Evolutionary conservation across 2,113 vertebrate species (phyloP).

Genomic region (Candoia aspera): DNA sequence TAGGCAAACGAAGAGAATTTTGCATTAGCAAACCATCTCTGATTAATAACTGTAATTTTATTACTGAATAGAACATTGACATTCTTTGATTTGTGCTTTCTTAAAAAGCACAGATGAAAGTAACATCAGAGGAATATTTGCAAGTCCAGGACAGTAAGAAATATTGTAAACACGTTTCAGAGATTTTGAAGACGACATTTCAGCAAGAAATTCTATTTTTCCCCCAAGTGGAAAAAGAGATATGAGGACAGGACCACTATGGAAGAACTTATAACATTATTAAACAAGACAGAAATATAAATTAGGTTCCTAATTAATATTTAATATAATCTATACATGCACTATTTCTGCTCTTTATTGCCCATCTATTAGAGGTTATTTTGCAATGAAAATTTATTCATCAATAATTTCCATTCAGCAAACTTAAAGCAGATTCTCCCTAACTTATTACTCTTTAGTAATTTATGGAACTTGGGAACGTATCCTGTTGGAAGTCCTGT

Average conservation of each 20-base stretch:
- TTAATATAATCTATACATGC: not conserved
- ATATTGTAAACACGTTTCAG: slow-evolving; percentile 10
- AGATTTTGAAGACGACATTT: not conserved
- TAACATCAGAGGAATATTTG: not conserved
- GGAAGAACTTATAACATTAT: not conserved
- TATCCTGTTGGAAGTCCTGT: not conserved
- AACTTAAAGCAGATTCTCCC: not conserved
- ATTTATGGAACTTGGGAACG: not conserved
- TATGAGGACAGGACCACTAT: not conserved
- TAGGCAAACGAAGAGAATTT: not conserved
- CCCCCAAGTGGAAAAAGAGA: not conserved
- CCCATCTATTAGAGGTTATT: not conserved
- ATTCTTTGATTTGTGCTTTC: not conserved
- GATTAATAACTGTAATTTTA: not conserved
- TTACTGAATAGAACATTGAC: not conserved
- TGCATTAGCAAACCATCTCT: not conserved
- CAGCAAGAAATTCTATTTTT: not conserved
- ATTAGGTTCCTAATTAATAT: not conserved
- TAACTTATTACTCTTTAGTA: not conserved
- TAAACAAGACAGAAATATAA: slow-evolving; percentile 1
- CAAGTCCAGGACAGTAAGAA: not conserved
- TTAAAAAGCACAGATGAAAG: not conserved
- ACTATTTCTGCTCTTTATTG: not conserved
- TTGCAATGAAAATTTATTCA: not conserved
- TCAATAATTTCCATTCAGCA: not conserved